Evolutionary conservation across 2,797 vertebrate genomes (phyloP), one percentile per base, ranked within the genome.

Genomic region (Cossypha polioptera): DNA sequence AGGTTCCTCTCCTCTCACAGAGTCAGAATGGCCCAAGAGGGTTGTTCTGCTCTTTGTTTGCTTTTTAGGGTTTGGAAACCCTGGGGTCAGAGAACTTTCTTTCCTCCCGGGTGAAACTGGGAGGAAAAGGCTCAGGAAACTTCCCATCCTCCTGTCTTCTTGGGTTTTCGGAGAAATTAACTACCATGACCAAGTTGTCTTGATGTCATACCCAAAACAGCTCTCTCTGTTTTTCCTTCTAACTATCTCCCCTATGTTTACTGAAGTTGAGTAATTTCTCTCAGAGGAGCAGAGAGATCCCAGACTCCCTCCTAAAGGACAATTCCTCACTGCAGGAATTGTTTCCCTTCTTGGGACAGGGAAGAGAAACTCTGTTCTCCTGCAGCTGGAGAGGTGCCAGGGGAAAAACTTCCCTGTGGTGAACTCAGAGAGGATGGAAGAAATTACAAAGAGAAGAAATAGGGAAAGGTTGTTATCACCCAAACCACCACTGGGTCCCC

Each of bases 401-500:
- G 43, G 71, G 36, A n/a, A 85, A 75, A 75, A 6, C 5, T 21
- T 73, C 19, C 16, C 36, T 5, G 1, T 9, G 35, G 7, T 65
- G n/a, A 3, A 2, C 3, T 2, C 7, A 7, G 31, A 42, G 59
- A 29, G 59, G 68, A 31, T 0, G 1, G 55, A 77, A 84, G 42
- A 3, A 33, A 63, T 47, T 29, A 7, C 5, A 2, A 69, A 66
- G 29, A 66, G 47, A 35, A 51, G 16, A 74, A 58, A 45, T 2
- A 76, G 16, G 25, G 63, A 58, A 79, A 80, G 11, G 22, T 54
- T 3, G 0, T 55, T 43, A 33, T 29, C 38, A 74, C 20, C 33
- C 45, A 84, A 38, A 69, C 19, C 62, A 72, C 11, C 0, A 1
- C 20, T 29, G 25, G 13, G 26, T 40, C 24, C 38, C 51, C 26